Percentiles rank a stretch among this genome's conserved stretches.
Conservation (phyloP, 2,797 vertebrate species). For the Enteromius trimaculatus region DNA sequence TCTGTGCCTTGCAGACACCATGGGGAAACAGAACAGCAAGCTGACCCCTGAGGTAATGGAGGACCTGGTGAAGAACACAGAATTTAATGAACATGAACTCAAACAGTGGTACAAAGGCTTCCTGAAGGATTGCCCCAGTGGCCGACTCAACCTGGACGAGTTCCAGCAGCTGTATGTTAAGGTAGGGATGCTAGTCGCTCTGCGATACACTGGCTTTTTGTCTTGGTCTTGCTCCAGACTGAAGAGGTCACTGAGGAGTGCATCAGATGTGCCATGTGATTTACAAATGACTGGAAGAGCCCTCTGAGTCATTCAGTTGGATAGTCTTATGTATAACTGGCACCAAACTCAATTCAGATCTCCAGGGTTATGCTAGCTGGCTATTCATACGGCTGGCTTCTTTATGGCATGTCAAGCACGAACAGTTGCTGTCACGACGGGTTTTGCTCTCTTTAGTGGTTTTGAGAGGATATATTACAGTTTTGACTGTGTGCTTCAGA, state of each 20-base stretch:
- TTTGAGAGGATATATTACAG: not conserved
- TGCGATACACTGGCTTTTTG: constrained; percentile 17
- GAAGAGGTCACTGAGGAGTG: constrained; percentile 12
- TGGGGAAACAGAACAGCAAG: constrained; percentile 99
- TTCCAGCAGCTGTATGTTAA: constrained; percentile 99
- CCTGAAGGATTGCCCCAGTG: constrained; percentile 97
- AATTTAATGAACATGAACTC: constrained; percentile 98
- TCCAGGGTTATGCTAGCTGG: not conserved
- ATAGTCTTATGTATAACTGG: constrained; percentile 29
- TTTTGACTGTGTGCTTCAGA: not conserved
- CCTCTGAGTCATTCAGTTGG: constrained; percentile 28
- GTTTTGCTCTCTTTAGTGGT: not conserved
- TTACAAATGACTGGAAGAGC: constrained; percentile 22
- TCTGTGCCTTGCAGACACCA: constrained; percentile 79
- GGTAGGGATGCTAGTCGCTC: constrained; percentile 72
- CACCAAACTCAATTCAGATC: constrained; percentile 14
- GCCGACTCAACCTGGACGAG: constrained; percentile 96
- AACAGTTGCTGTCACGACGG: not conserved
- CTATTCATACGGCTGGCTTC: constrained; percentile 10
- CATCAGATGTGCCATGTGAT: constrained; percentile 11
- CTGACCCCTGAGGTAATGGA: constrained; percentile 99
- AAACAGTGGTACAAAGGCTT: constrained; percentile 99
- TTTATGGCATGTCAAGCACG: not conserved
- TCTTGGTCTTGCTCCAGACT: constrained; percentile 10
- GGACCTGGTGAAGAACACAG: constrained; percentile 98